A percentile compares a stretch with the other conserved stretches of the same genome.
Evolutionary conservation across 2,888 invertebrate genomes (phyloP).

Genomic region (Brachypterus glaber): DNA sequence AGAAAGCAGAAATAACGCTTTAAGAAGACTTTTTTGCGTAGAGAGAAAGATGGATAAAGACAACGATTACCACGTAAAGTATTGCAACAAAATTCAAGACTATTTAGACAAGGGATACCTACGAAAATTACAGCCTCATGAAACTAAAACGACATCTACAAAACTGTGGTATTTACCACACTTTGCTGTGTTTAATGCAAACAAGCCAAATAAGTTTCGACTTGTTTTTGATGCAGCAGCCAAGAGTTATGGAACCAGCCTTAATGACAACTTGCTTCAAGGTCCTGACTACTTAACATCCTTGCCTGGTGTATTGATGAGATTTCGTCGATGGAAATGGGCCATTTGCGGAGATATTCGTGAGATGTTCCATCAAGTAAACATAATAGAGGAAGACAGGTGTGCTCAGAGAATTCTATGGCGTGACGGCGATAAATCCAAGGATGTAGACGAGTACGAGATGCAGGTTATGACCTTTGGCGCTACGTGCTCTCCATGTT

Average conservation of each 20-base stretch:
- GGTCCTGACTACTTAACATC: slow-evolving; percentile 1
- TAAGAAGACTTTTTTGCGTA: background rate
- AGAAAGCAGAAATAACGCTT: slow-evolving; percentile 3
- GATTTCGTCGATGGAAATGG: no score
- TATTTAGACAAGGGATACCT: background rate
- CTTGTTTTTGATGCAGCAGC: slow-evolving; percentile 5
- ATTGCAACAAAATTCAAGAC: slow-evolving; percentile 1
- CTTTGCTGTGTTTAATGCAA: slow-evolving; percentile 4
- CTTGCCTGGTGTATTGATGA: no score
- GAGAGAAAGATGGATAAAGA: background rate
- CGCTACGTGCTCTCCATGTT: no score
- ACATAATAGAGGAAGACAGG: no score
- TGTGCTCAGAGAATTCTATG: slow-evolving; percentile 5
- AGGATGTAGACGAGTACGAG: background rate
- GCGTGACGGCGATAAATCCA: slow-evolving; percentile 3
- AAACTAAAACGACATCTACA: no score
- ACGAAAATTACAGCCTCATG: no score
- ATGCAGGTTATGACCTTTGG: slow-evolving; percentile 6
- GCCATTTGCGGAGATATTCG: background rate
- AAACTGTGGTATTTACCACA: slow-evolving; percentile 6
- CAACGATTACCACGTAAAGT: background rate
- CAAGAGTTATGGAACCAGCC: slow-evolving; percentile 2
- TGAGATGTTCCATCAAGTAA: slow-evolving; percentile 8
- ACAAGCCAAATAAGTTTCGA: no score
- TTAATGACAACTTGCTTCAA: slow-evolving; percentile 1